Base-by-base conservation (phyloP, 2,113 vertebrate genomes). In the Oreochromis tanganicae region DNA sequence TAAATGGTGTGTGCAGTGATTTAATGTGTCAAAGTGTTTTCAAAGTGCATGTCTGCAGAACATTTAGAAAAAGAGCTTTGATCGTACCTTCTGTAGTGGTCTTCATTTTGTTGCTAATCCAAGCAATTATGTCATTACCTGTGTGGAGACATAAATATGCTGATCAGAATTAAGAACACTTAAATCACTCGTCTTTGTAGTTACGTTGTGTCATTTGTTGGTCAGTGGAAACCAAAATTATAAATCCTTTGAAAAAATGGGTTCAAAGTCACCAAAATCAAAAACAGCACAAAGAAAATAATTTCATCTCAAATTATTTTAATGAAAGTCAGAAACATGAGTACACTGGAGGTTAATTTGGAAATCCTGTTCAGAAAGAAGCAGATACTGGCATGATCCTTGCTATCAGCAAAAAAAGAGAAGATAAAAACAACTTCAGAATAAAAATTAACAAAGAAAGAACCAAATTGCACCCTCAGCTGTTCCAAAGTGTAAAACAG, bases 81-180 rank as follows among this genome's bases (percentile, higher is more conserved):
- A 19, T 5, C 32, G 4, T 87, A 97, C 97, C 96, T 94, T 96
- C 93, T 81, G 71, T 1, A 12, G 88, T 89, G 12, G 34, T 85
- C 80, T 94, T 96, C 94, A 96, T 92, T 87, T 96, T 94, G 90
- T 91, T 96, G 54, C 78, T 68, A 46, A 96, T 95, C 97, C 97
- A 97, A 10, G 89, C 59, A 12, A 96, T 41, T 11, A 96, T 78
- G 50, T 97, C 96, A 11, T 92, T 83, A 52, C 96, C 97, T 97
- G 92, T 59, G 41, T 52, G 73, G 34, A 88, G 16, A 88, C 59
- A 91, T 10, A 75, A 29, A 48, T 75, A 48, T 17, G 7, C 68
- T 29, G 41, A 27, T 73, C 13, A 19, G 43, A 48, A 75, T 29
- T 2, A 75, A 17, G 24, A 75, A 75, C 68, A 19, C 14, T 75